A percentile compares a stretch with the other conserved stretches of the same genome.
These are phyloP conservation scores for Stomatorhinus ivindoensis DNA, from an alignment of 2,113 vertebrate genomes.

Conservation along the genomic window DNA sequence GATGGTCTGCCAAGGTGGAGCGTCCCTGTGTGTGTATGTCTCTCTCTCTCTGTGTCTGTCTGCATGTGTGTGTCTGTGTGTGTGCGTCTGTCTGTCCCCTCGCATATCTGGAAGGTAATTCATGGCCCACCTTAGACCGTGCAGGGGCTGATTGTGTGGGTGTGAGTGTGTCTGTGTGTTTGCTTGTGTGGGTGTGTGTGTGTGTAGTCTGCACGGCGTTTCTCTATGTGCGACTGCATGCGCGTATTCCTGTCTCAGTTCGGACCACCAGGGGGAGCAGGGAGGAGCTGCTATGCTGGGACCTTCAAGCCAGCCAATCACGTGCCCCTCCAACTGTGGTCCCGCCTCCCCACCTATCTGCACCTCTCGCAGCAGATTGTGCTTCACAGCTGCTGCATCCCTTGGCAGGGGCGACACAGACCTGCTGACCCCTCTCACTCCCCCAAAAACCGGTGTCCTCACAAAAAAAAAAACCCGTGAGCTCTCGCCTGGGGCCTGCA, in stretches of 20 bases:
- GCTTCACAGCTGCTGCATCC: constrained; percentile 61
- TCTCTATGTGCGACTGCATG: not conserved
- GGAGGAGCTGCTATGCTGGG: constrained; percentile 46
- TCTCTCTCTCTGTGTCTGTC: too few species aligned
- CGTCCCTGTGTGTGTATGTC: constrained; percentile 20
- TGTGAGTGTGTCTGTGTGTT: too few species aligned
- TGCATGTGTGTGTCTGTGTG: not conserved
- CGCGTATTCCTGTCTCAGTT: not conserved
- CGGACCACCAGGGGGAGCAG: constrained; percentile 69
- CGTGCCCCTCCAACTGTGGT: not conserved
- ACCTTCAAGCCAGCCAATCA: not conserved
- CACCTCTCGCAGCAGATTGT: constrained; percentile 44
- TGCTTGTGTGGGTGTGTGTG: not conserved
- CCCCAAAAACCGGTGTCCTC: constrained; percentile 46
- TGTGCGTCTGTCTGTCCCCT: too few species aligned
- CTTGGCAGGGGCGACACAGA: constrained; percentile 46
- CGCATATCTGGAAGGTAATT: not conserved
- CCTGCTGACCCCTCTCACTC: constrained; percentile 51
- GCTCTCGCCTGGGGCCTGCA: constrained; percentile 56
- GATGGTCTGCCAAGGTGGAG: constrained; percentile 79
- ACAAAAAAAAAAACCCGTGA: constrained; percentile 43
- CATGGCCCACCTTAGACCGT: not conserved
- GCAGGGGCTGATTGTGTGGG: not conserved
- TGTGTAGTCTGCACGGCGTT: not conserved
- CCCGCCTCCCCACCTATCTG: not conserved